Percentiles rank a stretch among this genome's conserved stretches.
Conservation (phyloP, 1,140 invertebrate genomes). For the Epicauta chinensis region DNA sequence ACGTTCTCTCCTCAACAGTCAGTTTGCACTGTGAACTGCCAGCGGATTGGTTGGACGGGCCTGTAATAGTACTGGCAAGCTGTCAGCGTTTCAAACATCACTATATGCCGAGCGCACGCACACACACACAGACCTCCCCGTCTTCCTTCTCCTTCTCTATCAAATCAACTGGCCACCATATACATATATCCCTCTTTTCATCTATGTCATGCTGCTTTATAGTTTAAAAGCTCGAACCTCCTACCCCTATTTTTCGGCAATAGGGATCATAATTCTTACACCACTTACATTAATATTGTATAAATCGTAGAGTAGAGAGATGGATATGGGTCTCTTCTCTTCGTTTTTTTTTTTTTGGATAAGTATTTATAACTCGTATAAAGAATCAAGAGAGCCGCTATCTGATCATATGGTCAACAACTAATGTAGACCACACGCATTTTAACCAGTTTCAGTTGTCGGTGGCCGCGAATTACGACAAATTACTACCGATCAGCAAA, state of each 20-base stretch:
- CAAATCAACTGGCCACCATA: neutral
- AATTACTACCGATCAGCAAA: neutral
- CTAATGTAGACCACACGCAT: slow-evolving; percentile 3
- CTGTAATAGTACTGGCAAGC: slow-evolving; percentile 42
- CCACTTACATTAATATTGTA: slow-evolving; percentile 32
- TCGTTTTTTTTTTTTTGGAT: neutral
- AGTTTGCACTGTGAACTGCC: slow-evolving; percentile 36
- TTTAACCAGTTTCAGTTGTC: slow-evolving; percentile 1
- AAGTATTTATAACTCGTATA: neutral
- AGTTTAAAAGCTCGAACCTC: slow-evolving; percentile 36
- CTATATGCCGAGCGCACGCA: slow-evolving; percentile 39
- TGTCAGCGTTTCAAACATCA: slow-evolving; percentile 46
- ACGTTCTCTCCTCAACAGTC: slow-evolving; percentile 29
- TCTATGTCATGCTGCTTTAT: slow-evolving; percentile 23
- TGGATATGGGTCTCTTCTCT: neutral
- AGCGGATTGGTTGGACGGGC: slow-evolving; percentile 38
- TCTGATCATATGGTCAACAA: neutral
- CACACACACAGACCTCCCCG: slow-evolving; percentile 15
- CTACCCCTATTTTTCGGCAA: slow-evolving; percentile 39
- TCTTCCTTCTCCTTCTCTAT: slow-evolving; percentile 14
- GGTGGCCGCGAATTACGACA: neutral
- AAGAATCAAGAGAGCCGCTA: neutral
- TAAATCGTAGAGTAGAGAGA: neutral
- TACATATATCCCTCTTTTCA: neutral
- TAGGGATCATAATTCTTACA: slow-evolving; percentile 36